phyloP scores from a whole-genome alignment of 2,113 vertebrate species.

The Cheilinus undulatus region DNA sequence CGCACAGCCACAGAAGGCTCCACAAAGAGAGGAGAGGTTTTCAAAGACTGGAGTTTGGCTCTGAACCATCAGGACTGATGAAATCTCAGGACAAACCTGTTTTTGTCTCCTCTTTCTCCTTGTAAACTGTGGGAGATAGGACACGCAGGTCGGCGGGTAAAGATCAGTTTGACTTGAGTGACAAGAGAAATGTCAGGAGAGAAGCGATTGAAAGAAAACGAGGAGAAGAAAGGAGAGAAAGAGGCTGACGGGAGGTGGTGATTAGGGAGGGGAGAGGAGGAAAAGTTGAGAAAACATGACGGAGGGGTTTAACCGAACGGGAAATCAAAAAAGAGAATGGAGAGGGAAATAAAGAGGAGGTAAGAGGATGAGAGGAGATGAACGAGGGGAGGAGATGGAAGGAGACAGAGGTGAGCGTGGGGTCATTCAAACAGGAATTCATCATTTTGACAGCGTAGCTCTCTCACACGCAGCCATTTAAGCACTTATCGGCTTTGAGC shows the following conservation, averaged over 20 bases:
- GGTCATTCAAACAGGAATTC: slow-evolving; percentile 59
- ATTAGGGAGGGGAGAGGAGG: background rate
- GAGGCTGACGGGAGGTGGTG: background rate
- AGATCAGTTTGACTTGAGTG: slow-evolving; percentile 3
- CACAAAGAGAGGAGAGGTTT: too few relatives aligned
- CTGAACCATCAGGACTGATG: background rate
- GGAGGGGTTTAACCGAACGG: too few relatives aligned
- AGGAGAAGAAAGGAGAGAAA: background rate
- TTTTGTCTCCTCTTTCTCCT: background rate
- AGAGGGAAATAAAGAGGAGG: background rate
- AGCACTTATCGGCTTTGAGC: too few relatives aligned
- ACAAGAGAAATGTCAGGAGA: slow-evolving; percentile 13
- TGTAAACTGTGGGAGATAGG: background rate
- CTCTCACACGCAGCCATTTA: background rate
- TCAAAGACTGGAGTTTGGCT: background rate
- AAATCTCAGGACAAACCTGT: background rate
- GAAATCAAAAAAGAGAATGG: background rate
- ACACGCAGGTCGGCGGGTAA: background rate
- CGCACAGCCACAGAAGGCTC: too few relatives aligned
- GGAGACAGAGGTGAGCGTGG: slow-evolving; percentile 42
- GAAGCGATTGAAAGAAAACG: background rate
- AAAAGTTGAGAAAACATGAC: slow-evolving; percentile 18
- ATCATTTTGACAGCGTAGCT: slow-evolving; percentile 63
- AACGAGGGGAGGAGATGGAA: slow-evolving; percentile 32
- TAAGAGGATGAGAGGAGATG: slow-evolving; percentile 15